A percentile compares a stretch with the other conserved stretches of the same genome.
Conservation (phyloP, 2,113 vertebrate genomes). For the Pyxicephalus adspersus region DNA sequence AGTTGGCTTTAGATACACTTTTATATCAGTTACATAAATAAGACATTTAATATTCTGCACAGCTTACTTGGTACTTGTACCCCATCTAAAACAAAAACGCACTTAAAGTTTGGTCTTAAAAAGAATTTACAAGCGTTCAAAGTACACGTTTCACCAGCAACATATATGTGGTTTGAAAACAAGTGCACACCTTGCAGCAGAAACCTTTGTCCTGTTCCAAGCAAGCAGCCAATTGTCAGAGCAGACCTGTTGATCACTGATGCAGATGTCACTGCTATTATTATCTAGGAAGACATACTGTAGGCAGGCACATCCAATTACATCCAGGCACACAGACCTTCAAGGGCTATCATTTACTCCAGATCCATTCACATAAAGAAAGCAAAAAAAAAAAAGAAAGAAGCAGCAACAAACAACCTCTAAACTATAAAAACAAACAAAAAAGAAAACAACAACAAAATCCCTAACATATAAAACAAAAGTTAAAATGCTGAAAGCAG, state of each 20-base stretch:
- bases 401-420: too few relatives aligned
- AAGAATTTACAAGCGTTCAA: neutral
- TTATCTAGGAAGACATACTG: slow-evolving; percentile 1
- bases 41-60: too few relatives aligned
- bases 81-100: too few relatives aligned
- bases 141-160: neutral
- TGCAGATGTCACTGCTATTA: slow-evolving; percentile 8
- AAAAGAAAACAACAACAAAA: too few relatives aligned
- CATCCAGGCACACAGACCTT: neutral
- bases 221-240: neutral
- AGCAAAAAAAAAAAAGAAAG: neutral
- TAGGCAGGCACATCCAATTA: slow-evolving; percentile 23
- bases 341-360: neutral
- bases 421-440: too few relatives aligned
- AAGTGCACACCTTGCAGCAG: neutral
- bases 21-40: too few relatives aligned
- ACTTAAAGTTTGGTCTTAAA: too few relatives aligned
- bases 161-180: neutral
- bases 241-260: neutral
- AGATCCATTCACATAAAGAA: neutral
- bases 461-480: too few relatives aligned
- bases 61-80: too few relatives aligned
- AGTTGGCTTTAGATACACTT: too few relatives aligned
- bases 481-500: too few relatives aligned
- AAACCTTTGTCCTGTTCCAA: neutral